Percentiles rank a stretch among this genome's conserved stretches.
These are phyloP conservation scores for Oenanthe melanoleuca DNA, from an alignment of 2,113 vertebrate genomes.

Conservation along the genomic window DNA sequence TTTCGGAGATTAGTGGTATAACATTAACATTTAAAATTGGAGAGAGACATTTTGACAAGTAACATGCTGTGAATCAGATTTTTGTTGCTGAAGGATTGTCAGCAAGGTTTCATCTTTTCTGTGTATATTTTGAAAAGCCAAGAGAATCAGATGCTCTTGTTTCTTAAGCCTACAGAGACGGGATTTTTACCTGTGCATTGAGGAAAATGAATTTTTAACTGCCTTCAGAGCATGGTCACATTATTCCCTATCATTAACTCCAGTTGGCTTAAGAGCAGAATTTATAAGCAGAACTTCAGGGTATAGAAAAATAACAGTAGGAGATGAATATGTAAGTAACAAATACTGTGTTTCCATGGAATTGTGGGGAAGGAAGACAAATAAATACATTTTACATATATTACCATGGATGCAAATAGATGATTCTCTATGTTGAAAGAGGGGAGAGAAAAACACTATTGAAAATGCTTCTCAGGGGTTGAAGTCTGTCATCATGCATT, in stretches of 20 bases:
- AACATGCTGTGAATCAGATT: constrained; percentile 62
- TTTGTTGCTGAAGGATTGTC: constrained; percentile 55
- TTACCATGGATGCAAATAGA: not conserved
- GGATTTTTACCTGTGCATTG: constrained; percentile 12
- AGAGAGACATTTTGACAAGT: constrained; percentile 61
- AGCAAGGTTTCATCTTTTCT: constrained; percentile 33
- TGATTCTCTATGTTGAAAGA: not conserved
- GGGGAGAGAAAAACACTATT: not conserved
- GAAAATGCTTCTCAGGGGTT: not conserved
- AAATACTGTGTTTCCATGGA: constrained; percentile 6
- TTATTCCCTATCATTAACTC: not conserved
- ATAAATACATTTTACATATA: constrained; percentile 1
- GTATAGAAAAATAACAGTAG: constrained; percentile 47
- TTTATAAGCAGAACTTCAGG: constrained; percentile 13
- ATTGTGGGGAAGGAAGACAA: constrained; percentile 8
- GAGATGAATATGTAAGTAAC: constrained; percentile 47
- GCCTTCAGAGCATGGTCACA: not conserved
- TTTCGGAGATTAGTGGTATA: constrained; percentile 10
- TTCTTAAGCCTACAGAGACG: not conserved
- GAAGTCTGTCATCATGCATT: not conserved
- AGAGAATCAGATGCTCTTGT: constrained; percentile 30
- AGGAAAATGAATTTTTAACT: not conserved
- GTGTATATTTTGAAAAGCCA: constrained; percentile 44
- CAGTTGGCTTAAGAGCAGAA: not conserved
- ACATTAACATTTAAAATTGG: constrained; percentile 54